Evolutionary conservation across 2,113 vertebrate genomes (phyloP), one percentile per base, ranked within the genome.

Genomic region (Ursus arctos): DNA sequence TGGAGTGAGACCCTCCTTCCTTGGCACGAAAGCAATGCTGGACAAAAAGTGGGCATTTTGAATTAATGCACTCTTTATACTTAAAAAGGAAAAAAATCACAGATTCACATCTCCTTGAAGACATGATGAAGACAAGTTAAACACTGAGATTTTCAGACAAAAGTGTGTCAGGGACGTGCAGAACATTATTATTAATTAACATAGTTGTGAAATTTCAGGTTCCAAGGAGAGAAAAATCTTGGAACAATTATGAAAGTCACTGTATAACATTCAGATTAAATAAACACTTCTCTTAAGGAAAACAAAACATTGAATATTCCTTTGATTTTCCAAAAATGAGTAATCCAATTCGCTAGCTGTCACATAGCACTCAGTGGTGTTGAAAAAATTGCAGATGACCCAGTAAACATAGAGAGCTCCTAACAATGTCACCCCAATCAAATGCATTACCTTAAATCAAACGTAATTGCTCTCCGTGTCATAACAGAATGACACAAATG

Each of bases 91-190:
- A 55, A 79, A 88, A 93, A 96, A 92, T n/a, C 57, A 84, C 49
- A 84, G 53, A 49, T 77, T 96, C 77, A 11, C 36, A 43, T 84
- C 47, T 88, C 24, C n/a, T 72, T 2, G 31, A 96, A 82, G 65
- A 57, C 40, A 93, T 40, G 77, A 82, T 53, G 40, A 81, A 94
- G 51, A 88, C 76, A 91, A 88, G 53, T 87, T 87, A 95, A 97
- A 98, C 90, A 94, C 5, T 67, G 84, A 94, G 65, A 96, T 92
- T 97, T 85, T 95, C 94, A 96, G 93, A 95, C 95, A 94, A 77
- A 97, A 85, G 28, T 47, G 92, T 92, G 74, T 33, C 47, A 31
- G 12, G 8, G 43, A 79, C 95, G 28, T 81, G 59, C 10, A 71
- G 90, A 97, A 89, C 77, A 92, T 43, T 80, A 31, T 76, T 92